Conservation (phyloP, 64 coral and sea anemone species). For the Stichodactyla helianthus region DNA sequence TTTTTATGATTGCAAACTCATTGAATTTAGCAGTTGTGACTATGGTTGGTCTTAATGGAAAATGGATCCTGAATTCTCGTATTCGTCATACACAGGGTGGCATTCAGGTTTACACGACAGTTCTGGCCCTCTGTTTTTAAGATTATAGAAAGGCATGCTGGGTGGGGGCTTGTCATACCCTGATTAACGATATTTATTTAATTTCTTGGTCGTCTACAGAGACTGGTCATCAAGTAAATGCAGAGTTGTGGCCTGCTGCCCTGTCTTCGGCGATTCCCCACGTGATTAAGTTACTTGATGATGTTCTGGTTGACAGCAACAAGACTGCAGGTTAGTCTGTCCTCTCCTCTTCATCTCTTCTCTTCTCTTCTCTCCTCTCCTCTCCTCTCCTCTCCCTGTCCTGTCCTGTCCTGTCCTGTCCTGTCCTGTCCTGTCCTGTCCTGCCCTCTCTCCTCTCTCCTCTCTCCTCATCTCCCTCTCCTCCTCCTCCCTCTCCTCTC, state of each 20-base stretch:
- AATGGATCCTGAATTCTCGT: too few species aligned
- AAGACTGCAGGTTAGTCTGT: conserved; percentile 36
- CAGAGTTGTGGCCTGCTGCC: conserved; percentile 88
- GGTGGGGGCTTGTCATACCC: not conserved
- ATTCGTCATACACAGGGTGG: too few species aligned
- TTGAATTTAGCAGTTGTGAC: too few species aligned
- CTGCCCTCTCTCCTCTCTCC: not conserved
- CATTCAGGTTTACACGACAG: too few species aligned
- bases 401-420: too few species aligned
- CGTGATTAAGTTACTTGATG: conserved; percentile 85
- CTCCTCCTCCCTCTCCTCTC: not conserved
- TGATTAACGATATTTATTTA: not conserved
- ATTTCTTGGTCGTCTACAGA: not conserved
- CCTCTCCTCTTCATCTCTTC: not conserved
- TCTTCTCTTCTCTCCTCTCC: not conserved
- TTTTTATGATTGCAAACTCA: too few species aligned
- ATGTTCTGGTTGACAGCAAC: conserved; percentile 69
- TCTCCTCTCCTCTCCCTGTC: not conserved
- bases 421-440: not conserved
- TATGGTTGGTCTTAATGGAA: too few species aligned
- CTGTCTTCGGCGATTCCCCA: conserved; percentile 84
- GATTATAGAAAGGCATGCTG: too few species aligned
- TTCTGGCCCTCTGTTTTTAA: too few species aligned
- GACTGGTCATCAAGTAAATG: conserved; percentile 62
- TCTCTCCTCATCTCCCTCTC: not conserved